These are phyloP conservation scores for Dromaius novaehollandiae DNA, from an alignment of 2,113 vertebrate species.

Conservation along the genomic window DNA sequence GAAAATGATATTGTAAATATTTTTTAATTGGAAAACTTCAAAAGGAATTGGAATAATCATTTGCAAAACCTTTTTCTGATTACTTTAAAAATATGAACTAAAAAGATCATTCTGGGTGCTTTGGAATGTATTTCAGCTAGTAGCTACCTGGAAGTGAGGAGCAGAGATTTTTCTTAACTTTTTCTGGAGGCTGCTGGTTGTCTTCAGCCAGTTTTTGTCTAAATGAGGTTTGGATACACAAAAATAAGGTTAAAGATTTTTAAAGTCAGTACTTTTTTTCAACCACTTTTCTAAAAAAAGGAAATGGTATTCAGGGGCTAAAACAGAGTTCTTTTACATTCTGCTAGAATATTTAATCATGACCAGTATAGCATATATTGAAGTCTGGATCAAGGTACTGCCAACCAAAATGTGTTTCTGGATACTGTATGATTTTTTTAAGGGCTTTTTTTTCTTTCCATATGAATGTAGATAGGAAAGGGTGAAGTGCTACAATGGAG, in stretches of 20 bases:
- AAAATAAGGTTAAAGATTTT: neutral
- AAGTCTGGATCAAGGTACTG: neutral
- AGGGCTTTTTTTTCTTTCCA: neutral
- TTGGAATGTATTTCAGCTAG: neutral
- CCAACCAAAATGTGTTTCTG: constrained; percentile 2
- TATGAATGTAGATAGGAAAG: neutral
- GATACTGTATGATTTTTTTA: neutral
- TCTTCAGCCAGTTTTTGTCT: neutral
- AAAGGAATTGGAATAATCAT: neutral
- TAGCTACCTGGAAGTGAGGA: neutral
- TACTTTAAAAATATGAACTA: neutral
- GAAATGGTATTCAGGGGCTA: neutral
- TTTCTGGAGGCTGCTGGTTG: neutral
- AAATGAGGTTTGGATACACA: neutral
- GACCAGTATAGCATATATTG: neutral
- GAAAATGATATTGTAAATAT: neutral
- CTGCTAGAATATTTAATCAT: constrained; percentile 20
- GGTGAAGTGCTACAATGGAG: neutral
- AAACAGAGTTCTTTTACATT: neutral
- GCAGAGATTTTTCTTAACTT: neutral
- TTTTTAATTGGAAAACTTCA: neutral
- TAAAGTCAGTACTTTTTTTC: neutral
- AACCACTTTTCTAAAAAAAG: constrained; percentile 12
- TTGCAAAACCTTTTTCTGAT: neutral
- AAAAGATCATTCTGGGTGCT: neutral